phyloP scores from a whole-genome alignment of 1,140 invertebrate species.

The Sycobia sp. region DNA sequence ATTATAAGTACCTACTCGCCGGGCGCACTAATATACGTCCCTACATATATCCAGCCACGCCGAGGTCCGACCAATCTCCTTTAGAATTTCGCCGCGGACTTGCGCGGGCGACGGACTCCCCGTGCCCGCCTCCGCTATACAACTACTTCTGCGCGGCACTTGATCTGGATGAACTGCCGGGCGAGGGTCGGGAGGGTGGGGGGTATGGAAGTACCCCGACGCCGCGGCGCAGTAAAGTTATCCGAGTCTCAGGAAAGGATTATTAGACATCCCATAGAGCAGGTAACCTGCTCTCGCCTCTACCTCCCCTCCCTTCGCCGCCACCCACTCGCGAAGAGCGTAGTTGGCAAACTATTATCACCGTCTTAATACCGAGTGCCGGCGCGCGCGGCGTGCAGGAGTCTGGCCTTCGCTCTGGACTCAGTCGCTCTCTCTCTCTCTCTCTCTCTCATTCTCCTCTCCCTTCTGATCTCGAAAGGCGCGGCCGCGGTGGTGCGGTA shows the following conservation, averaged over 20 bases:
- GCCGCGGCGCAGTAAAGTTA: constrained; percentile 51
- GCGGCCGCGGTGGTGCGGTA: not conserved
- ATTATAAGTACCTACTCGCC: too few relatives aligned
- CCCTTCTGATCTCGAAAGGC: not conserved
- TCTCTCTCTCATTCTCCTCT: too few relatives aligned
- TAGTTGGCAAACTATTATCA: constrained; percentile 64
- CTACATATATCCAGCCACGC: too few relatives aligned
- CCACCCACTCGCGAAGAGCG: constrained; percentile 46
- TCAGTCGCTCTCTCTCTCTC: too few relatives aligned
- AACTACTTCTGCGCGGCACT: not conserved
- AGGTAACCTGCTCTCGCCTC: constrained; percentile 47
- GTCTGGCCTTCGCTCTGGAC: constrained; percentile 8
- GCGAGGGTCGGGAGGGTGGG: not conserved
- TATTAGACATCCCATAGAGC: constrained; percentile 61
- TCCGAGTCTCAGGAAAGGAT: constrained; percentile 58
- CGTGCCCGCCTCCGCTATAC: too few relatives aligned
- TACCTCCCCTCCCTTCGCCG: not conserved
- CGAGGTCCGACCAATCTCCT: constrained; percentile 15
- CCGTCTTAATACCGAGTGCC: constrained; percentile 49
- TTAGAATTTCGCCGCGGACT: constrained; percentile 12
- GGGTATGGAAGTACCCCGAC: not conserved
- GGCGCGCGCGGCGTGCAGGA: not conserved
- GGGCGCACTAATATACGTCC: too few relatives aligned
- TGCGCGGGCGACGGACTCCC: not conserved
- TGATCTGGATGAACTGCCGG: constrained; percentile 32